phyloP scores from a whole-genome alignment of 2,113 vertebrate species.

The Tachuris rubrigastra region DNA sequence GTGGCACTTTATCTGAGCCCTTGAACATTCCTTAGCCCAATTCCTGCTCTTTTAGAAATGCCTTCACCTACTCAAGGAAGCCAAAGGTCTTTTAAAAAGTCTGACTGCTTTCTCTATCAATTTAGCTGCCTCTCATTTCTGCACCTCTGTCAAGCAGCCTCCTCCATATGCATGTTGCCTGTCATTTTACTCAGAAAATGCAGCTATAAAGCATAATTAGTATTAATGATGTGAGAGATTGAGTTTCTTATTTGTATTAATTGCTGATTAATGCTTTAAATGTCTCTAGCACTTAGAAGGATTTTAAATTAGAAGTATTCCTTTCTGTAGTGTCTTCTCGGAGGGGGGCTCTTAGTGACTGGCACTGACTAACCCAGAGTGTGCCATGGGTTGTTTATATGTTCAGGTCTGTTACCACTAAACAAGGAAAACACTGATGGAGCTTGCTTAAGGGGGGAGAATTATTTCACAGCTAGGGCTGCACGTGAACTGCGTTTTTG shows the following conservation, averaged over 20 bases:
- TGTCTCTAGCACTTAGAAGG: slow-evolving; percentile 46
- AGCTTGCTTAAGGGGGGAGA: neutral
- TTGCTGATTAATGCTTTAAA: slow-evolving; percentile 74
- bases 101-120: slow-evolving; percentile 43
- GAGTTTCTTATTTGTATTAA: slow-evolving; percentile 71
- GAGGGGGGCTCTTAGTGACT: slow-evolving; percentile 41
- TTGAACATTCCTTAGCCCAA: neutral
- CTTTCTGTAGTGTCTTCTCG: neutral
- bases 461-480: slow-evolving; percentile 18
- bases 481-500: neutral
- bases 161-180: slow-evolving; percentile 72
- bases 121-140: slow-evolving; percentile 65
- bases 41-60: neutral
- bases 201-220: slow-evolving; percentile 72
- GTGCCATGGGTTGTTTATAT: slow-evolving; percentile 11
- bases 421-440: neutral
- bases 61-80: neutral
- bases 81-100: slow-evolving; percentile 35
- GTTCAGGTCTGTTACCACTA: slow-evolving; percentile 22
- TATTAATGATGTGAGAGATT: slow-evolving; percentile 69
- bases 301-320: slow-evolving; percentile 49
- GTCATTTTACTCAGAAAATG: slow-evolving; percentile 67
- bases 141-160: slow-evolving; percentile 63
- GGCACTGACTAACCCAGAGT: slow-evolving; percentile 3
- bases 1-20: neutral